These are phyloP conservation scores for Bimastos eiseni DNA, from an alignment of 2,888 invertebrate species.

Conservation along the genomic window DNA sequence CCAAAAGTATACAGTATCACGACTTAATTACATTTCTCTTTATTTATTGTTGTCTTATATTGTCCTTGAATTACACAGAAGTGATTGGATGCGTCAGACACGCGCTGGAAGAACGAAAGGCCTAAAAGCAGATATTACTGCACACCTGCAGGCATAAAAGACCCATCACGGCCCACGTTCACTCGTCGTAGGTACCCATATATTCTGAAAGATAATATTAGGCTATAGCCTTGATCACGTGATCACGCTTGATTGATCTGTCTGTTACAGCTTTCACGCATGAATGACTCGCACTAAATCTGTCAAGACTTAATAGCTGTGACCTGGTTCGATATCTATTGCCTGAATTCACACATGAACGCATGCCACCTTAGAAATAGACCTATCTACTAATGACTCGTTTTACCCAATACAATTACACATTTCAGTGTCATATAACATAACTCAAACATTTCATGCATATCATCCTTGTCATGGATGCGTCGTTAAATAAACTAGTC, in stretches of 20 bases:
- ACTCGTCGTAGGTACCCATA: neutral
- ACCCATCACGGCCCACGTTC: neutral
- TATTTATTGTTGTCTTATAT: too few species aligned
- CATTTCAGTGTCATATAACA: too few species aligned
- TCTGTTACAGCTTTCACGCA: neutral
- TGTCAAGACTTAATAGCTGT: neutral
- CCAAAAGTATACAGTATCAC: too few species aligned
- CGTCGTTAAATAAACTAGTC: too few species aligned
- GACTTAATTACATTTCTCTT: too few species aligned
- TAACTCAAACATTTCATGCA: too few species aligned
- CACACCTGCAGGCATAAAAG: neutral
- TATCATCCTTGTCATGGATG: too few species aligned
- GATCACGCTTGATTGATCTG: neutral
- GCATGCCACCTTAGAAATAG: neutral
- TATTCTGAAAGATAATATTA: neutral
- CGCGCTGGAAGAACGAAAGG: neutral
- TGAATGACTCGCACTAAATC: neutral
- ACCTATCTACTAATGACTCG: neutral
- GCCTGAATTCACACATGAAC: neutral
- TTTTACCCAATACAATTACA: too few species aligned
- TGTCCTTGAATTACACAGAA: neutral
- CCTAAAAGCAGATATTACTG: neutral
- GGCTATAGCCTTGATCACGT: neutral
- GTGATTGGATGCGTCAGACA: neutral
- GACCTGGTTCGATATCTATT: neutral